Base-by-base conservation (phyloP, 1,140 invertebrate genomes). In the Amphibalanus amphitrite region DNA sequence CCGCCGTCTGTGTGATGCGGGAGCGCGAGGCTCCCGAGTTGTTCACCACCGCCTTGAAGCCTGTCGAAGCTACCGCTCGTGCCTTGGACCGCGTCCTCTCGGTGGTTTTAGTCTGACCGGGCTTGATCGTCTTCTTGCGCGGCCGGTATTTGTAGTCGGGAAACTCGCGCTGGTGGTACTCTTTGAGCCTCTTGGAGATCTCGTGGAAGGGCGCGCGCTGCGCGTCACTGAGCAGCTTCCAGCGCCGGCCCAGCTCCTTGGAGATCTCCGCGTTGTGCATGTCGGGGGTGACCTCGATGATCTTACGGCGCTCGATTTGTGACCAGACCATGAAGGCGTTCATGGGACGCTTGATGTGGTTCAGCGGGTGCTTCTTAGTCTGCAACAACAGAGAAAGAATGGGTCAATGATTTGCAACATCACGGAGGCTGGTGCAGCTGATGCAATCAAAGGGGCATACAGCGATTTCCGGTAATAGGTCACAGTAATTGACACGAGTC, bases 321-420 rank as follows among this genome's bases (percentile, higher is more conserved):
- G 90, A 92, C 93, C 93, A 97, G 1, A 97, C 95, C 95, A 97
- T 97, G 82, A 97, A 97, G 67, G 94, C 93, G 81, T 97, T 97
- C 94, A 97, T 97, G 20, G 94, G 94, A 77, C 94, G 84, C 81
- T 97, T 97, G 79, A 97, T 93, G 85, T 97, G 94, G 79, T 93
- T 93, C 65, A 91, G 91, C 77, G 91, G 92, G 82, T 95, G 93
- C 83, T 95, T 95, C 82, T 95, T 95, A 10, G 91, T 94, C 92
- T 94, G 87, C 68, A 72, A 70, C 74, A 69, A 71, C 33, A 38
- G 33, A 20, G 47, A 59, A 8, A 23, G 20, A 20, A 17, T 20
- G 17, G 10, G 47, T 59, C 17, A 59, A 15, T 38, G 33, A 38
- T 38, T 4, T 38, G 33, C 33, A 15, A 38, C 33, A 38, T 38